Conservation (phyloP, 2,113 vertebrate species). For the Grus americana region DNA sequence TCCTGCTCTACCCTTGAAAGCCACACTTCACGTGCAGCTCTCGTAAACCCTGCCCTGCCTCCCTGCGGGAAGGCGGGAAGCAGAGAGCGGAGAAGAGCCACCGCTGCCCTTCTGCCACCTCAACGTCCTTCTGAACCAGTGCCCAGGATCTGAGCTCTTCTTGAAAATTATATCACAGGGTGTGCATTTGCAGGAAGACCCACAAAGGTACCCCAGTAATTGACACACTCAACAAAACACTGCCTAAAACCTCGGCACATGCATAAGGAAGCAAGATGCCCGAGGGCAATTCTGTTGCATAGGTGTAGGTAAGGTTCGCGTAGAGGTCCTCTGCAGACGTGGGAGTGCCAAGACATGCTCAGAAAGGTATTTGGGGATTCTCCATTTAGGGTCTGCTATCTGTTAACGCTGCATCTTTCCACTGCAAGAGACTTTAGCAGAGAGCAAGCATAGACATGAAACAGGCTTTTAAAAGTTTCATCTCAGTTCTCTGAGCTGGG, state of each 20-base stretch:
- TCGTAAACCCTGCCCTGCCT: background rate
- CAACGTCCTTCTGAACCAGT: rapidly evolving
- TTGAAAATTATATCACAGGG: background rate
- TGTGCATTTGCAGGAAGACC: background rate
- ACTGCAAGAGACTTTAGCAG: background rate
- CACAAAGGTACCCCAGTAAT: background rate
- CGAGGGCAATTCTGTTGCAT: background rate
- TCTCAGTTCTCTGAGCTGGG: background rate
- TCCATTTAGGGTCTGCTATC: background rate
- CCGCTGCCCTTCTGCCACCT: background rate
- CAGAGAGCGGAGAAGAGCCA: background rate
- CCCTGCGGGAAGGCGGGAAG: background rate
- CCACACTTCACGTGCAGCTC: background rate
- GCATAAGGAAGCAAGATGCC: background rate
- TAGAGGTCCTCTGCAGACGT: background rate
- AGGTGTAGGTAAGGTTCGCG: background rate
- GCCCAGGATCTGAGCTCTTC: background rate
- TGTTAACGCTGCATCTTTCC: background rate
- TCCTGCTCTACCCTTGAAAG: background rate
- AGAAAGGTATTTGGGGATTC: background rate
- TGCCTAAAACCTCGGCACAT: background rate
- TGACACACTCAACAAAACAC: background rate
- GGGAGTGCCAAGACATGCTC: background rate
- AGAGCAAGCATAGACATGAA: background rate
- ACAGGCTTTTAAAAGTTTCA: background rate